These are phyloP conservation scores for Poecilia latipinna DNA, from an alignment of 2,113 vertebrate genomes.

Conservation along the genomic window DNA sequence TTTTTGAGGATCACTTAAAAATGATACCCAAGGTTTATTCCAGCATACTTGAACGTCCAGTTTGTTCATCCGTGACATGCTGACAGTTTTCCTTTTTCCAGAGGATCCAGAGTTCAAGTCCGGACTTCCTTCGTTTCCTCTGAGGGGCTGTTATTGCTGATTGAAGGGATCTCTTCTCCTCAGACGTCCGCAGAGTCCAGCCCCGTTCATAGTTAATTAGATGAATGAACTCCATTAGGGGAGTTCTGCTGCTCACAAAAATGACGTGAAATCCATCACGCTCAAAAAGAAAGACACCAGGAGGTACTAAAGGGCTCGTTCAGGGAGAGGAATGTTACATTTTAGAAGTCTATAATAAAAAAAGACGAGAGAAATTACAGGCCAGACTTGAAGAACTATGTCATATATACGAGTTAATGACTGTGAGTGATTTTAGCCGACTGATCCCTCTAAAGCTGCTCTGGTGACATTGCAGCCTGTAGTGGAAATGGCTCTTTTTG, in stretches of 20 bases:
- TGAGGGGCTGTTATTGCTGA: constrained; percentile 78
- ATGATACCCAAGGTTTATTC: constrained; percentile 5
- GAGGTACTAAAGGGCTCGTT: constrained; percentile 60
- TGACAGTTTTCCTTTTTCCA: constrained; percentile 25
- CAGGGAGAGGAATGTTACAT: constrained; percentile 59
- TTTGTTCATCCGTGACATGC: constrained; percentile 46
- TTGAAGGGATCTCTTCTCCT: constrained; percentile 43
- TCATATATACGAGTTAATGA: neutral
- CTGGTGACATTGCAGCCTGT: constrained; percentile 12
- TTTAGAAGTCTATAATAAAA: constrained; percentile 38
- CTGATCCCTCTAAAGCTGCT: constrained; percentile 36
- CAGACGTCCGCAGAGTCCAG: constrained; percentile 26
- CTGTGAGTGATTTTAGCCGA: constrained; percentile 17
- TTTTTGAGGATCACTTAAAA: constrained; percentile 19
- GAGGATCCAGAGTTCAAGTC: constrained; percentile 29
- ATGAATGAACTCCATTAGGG: constrained; percentile 40
- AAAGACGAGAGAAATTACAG: constrained; percentile 7
- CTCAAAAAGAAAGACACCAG: constrained; percentile 53
- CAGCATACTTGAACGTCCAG: constrained; percentile 16
- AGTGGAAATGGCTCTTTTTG: constrained; percentile 34
- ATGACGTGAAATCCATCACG: constrained; percentile 36
- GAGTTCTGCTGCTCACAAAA: constrained; percentile 23
- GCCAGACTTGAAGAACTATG: neutral
- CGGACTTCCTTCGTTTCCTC: constrained; percentile 18
- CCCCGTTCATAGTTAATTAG: constrained; percentile 46